Evolutionary conservation across 2,113 vertebrate genomes (phyloP).

Genomic region (Plectropomus leopardus): DNA sequence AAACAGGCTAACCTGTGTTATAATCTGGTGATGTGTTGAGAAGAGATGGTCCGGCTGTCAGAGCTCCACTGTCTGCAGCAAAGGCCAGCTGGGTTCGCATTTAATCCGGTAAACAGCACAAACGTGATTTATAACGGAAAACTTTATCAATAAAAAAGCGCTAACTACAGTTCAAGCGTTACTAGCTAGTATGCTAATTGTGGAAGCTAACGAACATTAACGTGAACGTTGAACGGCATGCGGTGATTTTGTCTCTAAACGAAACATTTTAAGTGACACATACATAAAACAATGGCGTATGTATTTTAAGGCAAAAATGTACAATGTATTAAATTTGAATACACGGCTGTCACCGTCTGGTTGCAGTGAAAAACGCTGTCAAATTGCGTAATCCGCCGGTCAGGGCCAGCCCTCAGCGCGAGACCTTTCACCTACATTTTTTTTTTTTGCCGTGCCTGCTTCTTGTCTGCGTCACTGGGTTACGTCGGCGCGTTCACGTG

Average conservation of each 20-base stretch:
- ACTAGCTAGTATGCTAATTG: background rate
- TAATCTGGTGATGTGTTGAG: background rate
- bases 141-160: background rate
- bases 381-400: constrained; percentile 50
- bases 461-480: constrained; percentile 58
- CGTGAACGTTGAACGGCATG: background rate
- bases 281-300: background rate
- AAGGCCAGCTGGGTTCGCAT: background rate
- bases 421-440: constrained; percentile 77
- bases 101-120: background rate
- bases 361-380: background rate
- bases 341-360: background rate
- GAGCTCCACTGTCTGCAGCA: background rate
- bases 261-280: background rate
- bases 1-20: fast-evolving
- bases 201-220: background rate
- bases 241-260: background rate
- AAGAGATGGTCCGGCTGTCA: background rate
- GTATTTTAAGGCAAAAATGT: background rate
- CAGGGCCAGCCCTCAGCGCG: background rate
- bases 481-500: constrained; percentile 6
- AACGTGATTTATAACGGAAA: background rate
- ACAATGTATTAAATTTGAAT: background rate
- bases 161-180: background rate
- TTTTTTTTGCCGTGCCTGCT: background rate